Evolutionary conservation across 2,888 invertebrate genomes (phyloP).

Genomic region (Tenthredo mesomela): DNA sequence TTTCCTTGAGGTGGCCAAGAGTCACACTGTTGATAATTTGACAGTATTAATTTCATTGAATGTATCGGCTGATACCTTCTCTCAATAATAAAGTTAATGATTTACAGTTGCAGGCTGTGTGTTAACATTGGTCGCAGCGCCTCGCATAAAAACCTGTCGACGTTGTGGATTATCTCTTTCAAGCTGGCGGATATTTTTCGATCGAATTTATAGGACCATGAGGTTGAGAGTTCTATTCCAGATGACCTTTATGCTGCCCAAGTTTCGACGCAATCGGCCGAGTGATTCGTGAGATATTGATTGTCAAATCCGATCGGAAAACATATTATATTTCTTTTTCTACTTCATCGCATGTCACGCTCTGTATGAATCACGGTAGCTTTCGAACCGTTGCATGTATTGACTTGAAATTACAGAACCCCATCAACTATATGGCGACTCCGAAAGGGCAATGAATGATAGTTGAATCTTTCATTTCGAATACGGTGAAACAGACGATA

Average conservation of each 20-base stretch:
- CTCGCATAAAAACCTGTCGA: not conserved
- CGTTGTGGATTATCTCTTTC: not conserved
- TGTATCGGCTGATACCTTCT: too few species aligned
- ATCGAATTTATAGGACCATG: not conserved
- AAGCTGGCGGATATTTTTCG: not conserved
- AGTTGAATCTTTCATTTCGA: not conserved
- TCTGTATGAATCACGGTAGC: not conserved
- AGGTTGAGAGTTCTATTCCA: not conserved
- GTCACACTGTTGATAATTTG: too few species aligned
- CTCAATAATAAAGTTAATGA: too few species aligned
- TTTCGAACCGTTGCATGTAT: not conserved
- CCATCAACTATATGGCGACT: not conserved
- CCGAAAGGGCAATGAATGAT: not conserved
- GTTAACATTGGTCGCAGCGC: not conserved
- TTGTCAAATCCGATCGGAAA: not conserved
- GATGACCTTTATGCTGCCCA: not conserved
- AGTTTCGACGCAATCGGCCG: not conserved
- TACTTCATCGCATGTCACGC: not conserved
- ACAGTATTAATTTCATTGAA: too few species aligned
- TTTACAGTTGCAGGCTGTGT: not conserved
- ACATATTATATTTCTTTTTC: not conserved
- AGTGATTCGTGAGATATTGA: not conserved
- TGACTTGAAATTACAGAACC: not conserved
- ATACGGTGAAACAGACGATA: not conserved
- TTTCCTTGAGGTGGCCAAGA: too few species aligned